Percentiles rank a stretch among this genome's conserved stretches.
Evolutionary conservation across 2,113 vertebrate species (phyloP).

Genomic region (Micromys minutus): DNA sequence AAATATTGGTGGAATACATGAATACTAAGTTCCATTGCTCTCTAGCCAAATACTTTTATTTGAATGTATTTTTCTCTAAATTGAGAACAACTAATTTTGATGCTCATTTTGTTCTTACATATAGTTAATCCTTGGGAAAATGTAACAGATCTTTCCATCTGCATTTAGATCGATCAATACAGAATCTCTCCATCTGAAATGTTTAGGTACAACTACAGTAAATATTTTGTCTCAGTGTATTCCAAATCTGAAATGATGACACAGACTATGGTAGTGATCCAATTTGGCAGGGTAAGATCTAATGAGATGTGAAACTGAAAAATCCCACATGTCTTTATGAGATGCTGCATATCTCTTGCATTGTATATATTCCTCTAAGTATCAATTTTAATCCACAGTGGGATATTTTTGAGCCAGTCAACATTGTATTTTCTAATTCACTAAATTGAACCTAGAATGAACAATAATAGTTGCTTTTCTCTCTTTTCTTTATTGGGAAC

Average conservation of each 20-base stretch:
- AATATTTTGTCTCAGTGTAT: not conserved
- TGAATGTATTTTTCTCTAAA: not conserved
- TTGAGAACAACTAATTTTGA: not conserved
- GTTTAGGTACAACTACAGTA: not conserved
- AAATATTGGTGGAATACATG: not conserved
- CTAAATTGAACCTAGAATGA: not conserved
- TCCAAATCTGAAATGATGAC: not conserved
- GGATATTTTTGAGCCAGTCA: not conserved
- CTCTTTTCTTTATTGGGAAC: not conserved
- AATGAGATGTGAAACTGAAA: not conserved
- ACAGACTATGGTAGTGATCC: not conserved
- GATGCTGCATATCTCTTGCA: not conserved
- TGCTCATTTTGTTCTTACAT: not conserved
- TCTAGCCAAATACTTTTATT: not conserved
- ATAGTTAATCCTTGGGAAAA: not conserved
- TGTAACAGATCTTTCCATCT: not conserved
- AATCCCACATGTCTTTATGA: not conserved
- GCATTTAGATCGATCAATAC: not conserved
- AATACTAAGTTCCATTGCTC: not conserved
- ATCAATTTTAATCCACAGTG: not conserved
- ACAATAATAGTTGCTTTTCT: not conserved
- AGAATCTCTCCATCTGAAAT: not conserved
- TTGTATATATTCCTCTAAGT: not conserved
- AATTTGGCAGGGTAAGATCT: not conserved
- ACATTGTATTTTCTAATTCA: not conserved